Base-by-base conservation (phyloP, 2,888 invertebrate genomes). In the Phyllotreta cruciferae region DNA sequence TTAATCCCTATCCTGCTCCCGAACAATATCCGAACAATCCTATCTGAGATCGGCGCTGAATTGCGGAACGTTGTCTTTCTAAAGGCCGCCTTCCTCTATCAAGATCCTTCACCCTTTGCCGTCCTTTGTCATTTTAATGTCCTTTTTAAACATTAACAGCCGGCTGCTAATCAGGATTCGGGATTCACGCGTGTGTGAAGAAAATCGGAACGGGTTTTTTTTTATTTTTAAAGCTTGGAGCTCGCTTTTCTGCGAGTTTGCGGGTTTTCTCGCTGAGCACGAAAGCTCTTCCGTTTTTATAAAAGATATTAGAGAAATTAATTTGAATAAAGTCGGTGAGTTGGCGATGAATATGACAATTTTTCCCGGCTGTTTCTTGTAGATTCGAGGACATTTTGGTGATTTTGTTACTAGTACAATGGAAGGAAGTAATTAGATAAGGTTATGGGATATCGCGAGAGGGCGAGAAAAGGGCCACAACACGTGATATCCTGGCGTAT, bases 101-200 rank as follows among this genome's bases (percentile, higher is more conserved):
- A 69, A 67, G 71, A 72, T 72, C 63, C 63, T 66, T 62, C 66
- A 66, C 71, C 71, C 70, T 68, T 70, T 68, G 58, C 63, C 47
- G 42, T 63, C 64, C 69, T 73, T 74, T 73, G 73, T 74, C 66
- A 73, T 73, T 72, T 64, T 73, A 74, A 75, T 74, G 67, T 70
- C 64, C 69, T 70, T 73, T 74, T 75, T 74, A 76, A 75, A 74
- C 74, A 75, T 75, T 75, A 74, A 76, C 74, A 73, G 71, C 71
- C 73, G 75, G 63, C 69, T 67, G 70, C 68, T 66, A 69, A 70
- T 70, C 67, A 63, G 65, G 68, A 69, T 69, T 70, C 67, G 61
- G 65, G 68, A 66, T 68, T 60, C 64, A 65, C 63, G 66, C 68
- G 64, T 65, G 67, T 70, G 70, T 67, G 64, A 66, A 68, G 66